Evolutionary conservation across 2,113 vertebrate species (phyloP).

Genomic region (Quiscalus mexicanus): DNA sequence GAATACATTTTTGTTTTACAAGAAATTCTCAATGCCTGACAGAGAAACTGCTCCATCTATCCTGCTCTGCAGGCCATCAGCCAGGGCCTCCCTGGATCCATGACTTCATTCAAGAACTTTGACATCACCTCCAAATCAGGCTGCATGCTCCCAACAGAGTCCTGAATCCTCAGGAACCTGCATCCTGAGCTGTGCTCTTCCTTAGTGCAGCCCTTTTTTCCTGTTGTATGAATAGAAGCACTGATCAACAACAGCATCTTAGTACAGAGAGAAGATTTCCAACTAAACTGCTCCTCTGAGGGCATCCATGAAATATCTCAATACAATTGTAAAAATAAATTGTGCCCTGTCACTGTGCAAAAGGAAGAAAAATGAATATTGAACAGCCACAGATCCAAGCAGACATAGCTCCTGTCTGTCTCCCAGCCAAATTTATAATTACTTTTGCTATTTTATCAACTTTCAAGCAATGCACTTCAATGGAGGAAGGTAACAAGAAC

Average conservation of each 20-base stretch:
- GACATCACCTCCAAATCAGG: background rate
- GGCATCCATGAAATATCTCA: background rate
- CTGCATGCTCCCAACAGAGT: background rate
- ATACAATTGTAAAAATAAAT: slow-evolving; percentile 9
- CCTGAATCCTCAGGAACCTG: background rate
- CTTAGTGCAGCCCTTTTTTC: background rate
- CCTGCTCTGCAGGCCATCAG: background rate
- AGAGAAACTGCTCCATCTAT: background rate
- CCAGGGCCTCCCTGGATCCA: background rate
- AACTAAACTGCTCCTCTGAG: background rate
- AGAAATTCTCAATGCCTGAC: too few relatives aligned
- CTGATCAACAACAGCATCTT: background rate
- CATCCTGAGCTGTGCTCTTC: background rate
- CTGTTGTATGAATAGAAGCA: background rate
- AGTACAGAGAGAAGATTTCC: background rate
- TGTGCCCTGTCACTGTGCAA: background rate
- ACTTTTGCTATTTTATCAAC: slow-evolving; percentile 39
- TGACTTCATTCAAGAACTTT: background rate
- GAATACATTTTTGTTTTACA: too few relatives aligned
- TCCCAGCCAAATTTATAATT: slow-evolving; percentile 48
- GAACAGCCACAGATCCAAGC: background rate
- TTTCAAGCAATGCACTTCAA: slow-evolving; percentile 26
- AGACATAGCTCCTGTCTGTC: background rate
- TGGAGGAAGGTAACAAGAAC: background rate
- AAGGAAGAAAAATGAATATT: slow-evolving; percentile 30